Evolutionary conservation across 2,888 invertebrate species (phyloP).

Genomic region (Mystacides longicornis): DNA sequence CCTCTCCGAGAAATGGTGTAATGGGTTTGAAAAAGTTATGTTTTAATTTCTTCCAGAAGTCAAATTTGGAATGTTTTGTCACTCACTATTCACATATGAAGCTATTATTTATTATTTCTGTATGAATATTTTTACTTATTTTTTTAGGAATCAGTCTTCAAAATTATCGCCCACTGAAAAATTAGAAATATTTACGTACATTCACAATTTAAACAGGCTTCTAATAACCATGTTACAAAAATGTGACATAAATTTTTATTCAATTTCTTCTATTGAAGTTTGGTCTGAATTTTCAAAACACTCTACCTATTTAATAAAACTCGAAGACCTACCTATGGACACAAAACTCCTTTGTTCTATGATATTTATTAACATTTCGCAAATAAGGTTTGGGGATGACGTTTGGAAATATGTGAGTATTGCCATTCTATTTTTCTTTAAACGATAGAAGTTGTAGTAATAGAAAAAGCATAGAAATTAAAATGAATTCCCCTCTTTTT

Average conservation of each 20-base stretch:
- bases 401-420: conserved; percentile 23
- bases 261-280: conserved; percentile 19
- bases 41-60: no score
- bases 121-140: conserved; percentile 1
- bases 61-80: no score
- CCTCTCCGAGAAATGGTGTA: no score
- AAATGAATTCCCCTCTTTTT: not conserved
- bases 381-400: conserved; percentile 27
- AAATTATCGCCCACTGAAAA: conserved; percentile 24
- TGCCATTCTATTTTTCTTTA: not conserved
- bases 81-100: not conserved
- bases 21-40: no score
- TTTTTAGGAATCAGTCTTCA: conserved; percentile 20
- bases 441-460: not conserved
- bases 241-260: conserved; percentile 26
- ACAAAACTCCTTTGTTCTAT: conserved; percentile 47
- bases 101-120: not conserved
- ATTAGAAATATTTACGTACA: conserved; percentile 27
- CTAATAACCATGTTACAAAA: conserved; percentile 37
- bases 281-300: conserved; percentile 26
- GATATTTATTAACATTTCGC: conserved; percentile 38
- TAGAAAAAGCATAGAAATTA: not conserved
- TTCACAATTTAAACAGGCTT: conserved; percentile 39
- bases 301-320: conserved; percentile 27
- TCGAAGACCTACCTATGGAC: conserved; percentile 45